Evolutionary conservation across 2,113 vertebrate genomes (phyloP), one percentile per base, ranked within the genome.

Genomic region (Phyllostomus hastatus): DNA sequence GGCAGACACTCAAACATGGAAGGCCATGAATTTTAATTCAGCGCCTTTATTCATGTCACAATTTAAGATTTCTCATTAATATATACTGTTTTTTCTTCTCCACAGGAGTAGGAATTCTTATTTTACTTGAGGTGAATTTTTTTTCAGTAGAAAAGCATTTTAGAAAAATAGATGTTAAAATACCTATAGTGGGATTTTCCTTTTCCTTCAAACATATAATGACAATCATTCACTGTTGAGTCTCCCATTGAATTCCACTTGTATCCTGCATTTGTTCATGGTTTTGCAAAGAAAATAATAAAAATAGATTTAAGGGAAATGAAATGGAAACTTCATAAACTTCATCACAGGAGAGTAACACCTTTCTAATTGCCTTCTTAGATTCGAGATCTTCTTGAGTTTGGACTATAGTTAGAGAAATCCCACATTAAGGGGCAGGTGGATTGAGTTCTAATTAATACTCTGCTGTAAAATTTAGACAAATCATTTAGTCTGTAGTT

Each of bases 221-320:
- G 9, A 52, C 48, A 48, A 1, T 64, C 38, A 61, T 82, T 85
- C 59, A 84, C 52, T 81, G 50, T 70, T 85, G 52, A 93, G 35
- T 88, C 76, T 73, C 50, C 33, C 81, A 1, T 54, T 46, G 70
- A 83, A 86, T 80, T 14, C 35, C 50, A 64, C 48, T 79, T 54
- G 26, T 81, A 54, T 83, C 43, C 33, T 86, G 20, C 24, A 66
- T 88, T 84, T 80, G 20, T 57, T 67, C 69, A 33, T 46, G 76
- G 82, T 61, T 83, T 52, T 88, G 57, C 43, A 76, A 96, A 57
- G 61, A 91, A 97, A 94, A 80, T 35, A 57, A 84, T 57, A 33
- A 75, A 84, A 57, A 92, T 9, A 20, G 20, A 52, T 64, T n/a
- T 46, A 35, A 46, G 16, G 33, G 15, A 48, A 28, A 88, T 52